These are phyloP conservation scores for Grallaria varia DNA, from an alignment of 2,113 vertebrate species.

Conservation along the genomic window DNA sequence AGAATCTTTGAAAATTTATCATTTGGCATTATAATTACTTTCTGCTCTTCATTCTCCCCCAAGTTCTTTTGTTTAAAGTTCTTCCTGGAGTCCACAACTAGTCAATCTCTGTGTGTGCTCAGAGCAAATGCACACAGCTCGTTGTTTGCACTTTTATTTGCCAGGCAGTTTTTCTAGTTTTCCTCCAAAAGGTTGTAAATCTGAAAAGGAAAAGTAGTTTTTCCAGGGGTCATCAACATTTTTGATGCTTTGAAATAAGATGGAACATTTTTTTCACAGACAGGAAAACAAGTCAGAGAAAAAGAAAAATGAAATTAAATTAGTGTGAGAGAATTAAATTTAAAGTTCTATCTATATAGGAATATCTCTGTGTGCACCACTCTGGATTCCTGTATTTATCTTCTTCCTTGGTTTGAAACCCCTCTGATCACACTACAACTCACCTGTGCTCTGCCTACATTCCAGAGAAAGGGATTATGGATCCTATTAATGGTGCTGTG, in stretches of 20 bases:
- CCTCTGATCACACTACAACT: neutral
- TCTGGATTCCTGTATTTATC: neutral
- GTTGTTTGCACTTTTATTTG: neutral
- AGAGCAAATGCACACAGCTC: neutral
- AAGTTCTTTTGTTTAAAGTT: neutral
- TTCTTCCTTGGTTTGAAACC: slow-evolving; percentile 28
- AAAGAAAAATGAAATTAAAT: neutral
- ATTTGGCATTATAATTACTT: neutral
- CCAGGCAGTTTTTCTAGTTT: neutral
- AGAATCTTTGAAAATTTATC: neutral
- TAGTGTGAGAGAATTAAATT: neutral
- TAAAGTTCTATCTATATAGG: slow-evolving; percentile 14
- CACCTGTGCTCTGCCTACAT: neutral
- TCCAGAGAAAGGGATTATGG: neutral
- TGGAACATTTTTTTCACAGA: neutral
- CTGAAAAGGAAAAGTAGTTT: neutral
- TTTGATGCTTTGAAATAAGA: neutral
- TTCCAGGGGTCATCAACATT: neutral
- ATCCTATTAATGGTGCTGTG: slow-evolving; percentile 3
- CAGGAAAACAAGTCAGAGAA: neutral
- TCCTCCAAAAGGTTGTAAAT: neutral
- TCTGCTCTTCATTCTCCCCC: neutral
- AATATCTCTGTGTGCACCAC: neutral
- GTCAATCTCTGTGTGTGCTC: neutral
- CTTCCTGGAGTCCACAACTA: neutral